Evolutionary conservation across 2,797 vertebrate genomes (phyloP).

Genomic region (Pteropus rufus): DNA sequence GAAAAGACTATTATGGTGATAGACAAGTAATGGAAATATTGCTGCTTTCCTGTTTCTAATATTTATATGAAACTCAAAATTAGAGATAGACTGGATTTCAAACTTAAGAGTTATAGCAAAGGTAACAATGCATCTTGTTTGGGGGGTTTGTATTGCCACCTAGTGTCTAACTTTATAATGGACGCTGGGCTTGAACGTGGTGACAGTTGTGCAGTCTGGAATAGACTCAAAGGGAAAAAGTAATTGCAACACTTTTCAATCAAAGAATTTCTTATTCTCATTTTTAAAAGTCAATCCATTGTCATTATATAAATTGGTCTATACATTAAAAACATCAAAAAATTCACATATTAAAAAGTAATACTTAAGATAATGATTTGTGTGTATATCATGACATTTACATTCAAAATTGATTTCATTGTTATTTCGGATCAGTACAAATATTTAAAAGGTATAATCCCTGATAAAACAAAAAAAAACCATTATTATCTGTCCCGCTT

Average conservation of each 20-base stretch:
- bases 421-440: background rate
- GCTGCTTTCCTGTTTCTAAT: background rate
- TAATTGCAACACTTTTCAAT: background rate
- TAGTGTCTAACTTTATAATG: slow-evolving; percentile 68
- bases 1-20: background rate
- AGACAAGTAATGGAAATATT: background rate
- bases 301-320: background rate
- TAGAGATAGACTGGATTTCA: background rate
- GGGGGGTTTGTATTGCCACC: slow-evolving; percentile 82
- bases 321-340: background rate
- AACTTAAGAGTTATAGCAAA: background rate
- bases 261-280: background rate
- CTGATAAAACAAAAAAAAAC: background rate
- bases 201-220: background rate
- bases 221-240: background rate
- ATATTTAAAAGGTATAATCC: background rate
- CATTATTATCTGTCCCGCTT: background rate
- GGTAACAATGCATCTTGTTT: slow-evolving; percentile 1
- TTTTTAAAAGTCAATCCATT: background rate
- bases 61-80: slow-evolving; percentile 34
- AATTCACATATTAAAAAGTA: background rate
- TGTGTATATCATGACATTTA: background rate
- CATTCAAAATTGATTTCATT: background rate
- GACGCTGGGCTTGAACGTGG: background rate
- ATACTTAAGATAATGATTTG: background rate